Conservation (phyloP, 2,113 vertebrate genomes). For the Oceanodroma tethys region DNA sequence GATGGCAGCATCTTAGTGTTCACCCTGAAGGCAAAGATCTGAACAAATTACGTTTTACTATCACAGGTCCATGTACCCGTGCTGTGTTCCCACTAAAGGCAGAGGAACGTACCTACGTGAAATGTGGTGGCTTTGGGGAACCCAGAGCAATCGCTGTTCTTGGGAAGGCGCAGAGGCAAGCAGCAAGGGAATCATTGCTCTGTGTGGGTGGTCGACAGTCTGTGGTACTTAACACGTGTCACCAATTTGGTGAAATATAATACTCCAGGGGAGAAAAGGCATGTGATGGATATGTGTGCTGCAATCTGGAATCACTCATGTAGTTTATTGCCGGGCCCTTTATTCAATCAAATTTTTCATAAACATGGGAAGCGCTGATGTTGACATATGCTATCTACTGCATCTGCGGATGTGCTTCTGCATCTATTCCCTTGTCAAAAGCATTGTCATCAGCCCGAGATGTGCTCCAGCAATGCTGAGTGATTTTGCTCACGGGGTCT, state of each 20-base stretch:
- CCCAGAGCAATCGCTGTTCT: neutral
- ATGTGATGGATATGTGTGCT: neutral
- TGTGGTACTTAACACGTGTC: neutral
- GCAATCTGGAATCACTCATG: neutral
- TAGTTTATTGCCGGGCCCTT: neutral
- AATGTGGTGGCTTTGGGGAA: neutral
- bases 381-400: neutral
- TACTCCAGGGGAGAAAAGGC: neutral
- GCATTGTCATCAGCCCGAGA: neutral
- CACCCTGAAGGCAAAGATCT: slow-evolving; percentile 74
- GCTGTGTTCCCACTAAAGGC: slow-evolving; percentile 18
- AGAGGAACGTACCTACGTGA: neutral
- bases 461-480: neutral
- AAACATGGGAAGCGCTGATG: neutral
- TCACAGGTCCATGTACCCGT: slow-evolving; percentile 49
- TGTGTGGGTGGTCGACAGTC: neutral
- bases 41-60: slow-evolving; percentile 75
- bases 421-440: neutral
- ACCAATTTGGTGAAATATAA: neutral
- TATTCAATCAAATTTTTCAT: neutral
- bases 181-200: neutral
- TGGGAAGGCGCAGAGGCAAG: neutral
- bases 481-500: neutral
- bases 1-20: slow-evolving; percentile 72
- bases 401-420: neutral